Evolutionary conservation across 37 sponge, comb jelly and placozoan species (phyloP).

Genomic region (Eunapius fragilis): DNA sequence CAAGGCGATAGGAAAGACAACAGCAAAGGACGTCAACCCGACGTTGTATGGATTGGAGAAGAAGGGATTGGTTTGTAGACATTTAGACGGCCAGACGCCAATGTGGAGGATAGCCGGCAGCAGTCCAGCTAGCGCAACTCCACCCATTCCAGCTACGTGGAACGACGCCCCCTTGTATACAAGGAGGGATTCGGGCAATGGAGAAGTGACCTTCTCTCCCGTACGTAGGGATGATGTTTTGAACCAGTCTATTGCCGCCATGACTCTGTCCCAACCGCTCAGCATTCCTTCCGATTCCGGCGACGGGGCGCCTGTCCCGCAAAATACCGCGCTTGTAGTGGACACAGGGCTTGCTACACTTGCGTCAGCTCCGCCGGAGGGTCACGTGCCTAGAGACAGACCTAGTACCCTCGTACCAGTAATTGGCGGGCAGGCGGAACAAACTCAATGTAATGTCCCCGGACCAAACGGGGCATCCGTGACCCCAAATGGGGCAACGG

Average conservation of each 20-base stretch:
- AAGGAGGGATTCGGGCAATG: neutral
- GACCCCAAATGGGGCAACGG: neutral
- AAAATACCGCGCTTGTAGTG: no score
- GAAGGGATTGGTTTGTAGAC: slow-evolving; percentile 16
- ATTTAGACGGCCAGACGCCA: neutral
- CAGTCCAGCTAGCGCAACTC: neutral
- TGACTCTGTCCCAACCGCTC: neutral
- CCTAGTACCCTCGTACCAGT: no score
- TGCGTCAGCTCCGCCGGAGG: no score
- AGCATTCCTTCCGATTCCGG: neutral
- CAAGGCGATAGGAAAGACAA: slow-evolving; percentile 9
- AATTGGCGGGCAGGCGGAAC: no score
- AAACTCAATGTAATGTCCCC: no score
- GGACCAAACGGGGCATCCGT: neutral
- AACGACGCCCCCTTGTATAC: neutral
- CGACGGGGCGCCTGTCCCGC: no score
- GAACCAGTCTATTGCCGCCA: neutral
- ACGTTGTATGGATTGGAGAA: slow-evolving; percentile 37
- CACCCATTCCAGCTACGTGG: neutral
- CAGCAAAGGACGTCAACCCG: slow-evolving; percentile 34
- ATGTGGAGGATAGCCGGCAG: neutral
- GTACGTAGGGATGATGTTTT: neutral
- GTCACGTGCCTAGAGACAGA: no score
- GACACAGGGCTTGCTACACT: no score
- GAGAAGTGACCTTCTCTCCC: neutral